Evolutionary conservation across 2,888 invertebrate genomes (phyloP).

Genomic region (Pardosa pseudoannulata): DNA sequence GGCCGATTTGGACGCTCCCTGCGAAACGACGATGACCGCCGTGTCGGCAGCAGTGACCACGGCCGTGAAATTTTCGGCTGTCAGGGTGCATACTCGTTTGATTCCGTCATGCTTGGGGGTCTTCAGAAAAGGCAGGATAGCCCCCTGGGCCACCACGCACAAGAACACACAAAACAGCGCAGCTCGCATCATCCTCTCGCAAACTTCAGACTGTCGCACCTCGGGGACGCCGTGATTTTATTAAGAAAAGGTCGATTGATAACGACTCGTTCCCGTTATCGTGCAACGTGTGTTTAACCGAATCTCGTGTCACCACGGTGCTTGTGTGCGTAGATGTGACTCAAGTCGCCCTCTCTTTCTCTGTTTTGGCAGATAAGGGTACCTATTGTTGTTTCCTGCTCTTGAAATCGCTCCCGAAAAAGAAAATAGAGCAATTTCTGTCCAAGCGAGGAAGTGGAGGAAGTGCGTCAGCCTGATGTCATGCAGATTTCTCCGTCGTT

Average conservation of each 20-base stretch:
- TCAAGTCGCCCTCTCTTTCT: no score
- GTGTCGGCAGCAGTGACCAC: slow-evolving; percentile 61
- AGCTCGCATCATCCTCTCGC: not conserved
- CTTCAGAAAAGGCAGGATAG: slow-evolving; percentile 60
- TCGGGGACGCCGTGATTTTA: not conserved
- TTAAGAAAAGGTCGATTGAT: no score
- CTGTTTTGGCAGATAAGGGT: not conserved
- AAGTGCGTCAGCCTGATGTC: slow-evolving; percentile 52
- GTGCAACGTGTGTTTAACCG: no score
- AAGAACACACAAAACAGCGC: not conserved
- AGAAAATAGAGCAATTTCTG: not conserved
- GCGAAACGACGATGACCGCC: slow-evolving; percentile 45
- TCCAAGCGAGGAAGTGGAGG: slow-evolving; percentile 13
- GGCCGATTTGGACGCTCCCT: not conserved
- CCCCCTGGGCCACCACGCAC: not conserved
- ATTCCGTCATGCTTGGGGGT: slow-evolving; percentile 68
- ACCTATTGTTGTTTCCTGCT: not conserved
- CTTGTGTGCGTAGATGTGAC: no score
- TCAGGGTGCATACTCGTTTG: slow-evolving; percentile 55
- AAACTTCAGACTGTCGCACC: not conserved
- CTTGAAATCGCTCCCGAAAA: no score
- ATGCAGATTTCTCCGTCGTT: no score
- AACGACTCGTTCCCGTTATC: no score
- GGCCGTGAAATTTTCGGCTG: slow-evolving; percentile 64
- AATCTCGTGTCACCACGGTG: no score